Evolutionary conservation across 2,113 vertebrate genomes (phyloP).

Genomic region (Budorcas taxicolor): DNA sequence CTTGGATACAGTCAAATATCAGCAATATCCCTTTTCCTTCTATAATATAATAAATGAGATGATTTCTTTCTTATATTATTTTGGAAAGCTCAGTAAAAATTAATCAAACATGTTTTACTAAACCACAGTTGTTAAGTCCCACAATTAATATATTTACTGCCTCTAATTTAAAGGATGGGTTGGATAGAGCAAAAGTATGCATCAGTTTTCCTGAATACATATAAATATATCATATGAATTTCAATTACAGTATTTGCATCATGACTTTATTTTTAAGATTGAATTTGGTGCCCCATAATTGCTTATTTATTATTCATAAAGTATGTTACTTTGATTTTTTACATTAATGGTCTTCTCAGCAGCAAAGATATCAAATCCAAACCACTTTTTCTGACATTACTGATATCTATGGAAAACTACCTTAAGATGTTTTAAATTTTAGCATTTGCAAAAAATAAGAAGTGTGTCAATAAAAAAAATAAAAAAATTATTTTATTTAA

Average conservation of each 20-base stretch:
- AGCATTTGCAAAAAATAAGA: neutral
- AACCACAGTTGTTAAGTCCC: constrained; percentile 58
- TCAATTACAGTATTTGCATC: constrained; percentile 34
- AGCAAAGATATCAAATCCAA: neutral
- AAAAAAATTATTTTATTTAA: neutral
- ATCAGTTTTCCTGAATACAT: constrained; percentile 28
- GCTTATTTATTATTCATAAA: constrained; percentile 38
- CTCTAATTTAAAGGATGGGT: constrained; percentile 7
- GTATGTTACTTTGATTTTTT: constrained; percentile 8
- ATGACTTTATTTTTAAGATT: constrained; percentile 50
- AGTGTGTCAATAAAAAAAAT: neutral
- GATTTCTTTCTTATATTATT: constrained; percentile 66
- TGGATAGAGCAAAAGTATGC: neutral
- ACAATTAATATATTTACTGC: constrained; percentile 48
- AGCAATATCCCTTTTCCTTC: constrained; percentile 44
- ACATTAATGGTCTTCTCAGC: neutral
- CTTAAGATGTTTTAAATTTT: neutral
- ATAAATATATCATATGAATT: constrained; percentile 56
- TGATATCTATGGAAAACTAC: neutral
- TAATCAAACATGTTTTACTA: constrained; percentile 67
- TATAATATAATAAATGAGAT: constrained; percentile 48
- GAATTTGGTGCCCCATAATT: neutral
- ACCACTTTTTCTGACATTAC: neutral
- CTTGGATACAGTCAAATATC: constrained; percentile 55
- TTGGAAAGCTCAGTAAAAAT: constrained; percentile 74